phyloP scores from a whole-genome alignment of 2,113 vertebrate species.

The Solenodon paradoxus region DNA sequence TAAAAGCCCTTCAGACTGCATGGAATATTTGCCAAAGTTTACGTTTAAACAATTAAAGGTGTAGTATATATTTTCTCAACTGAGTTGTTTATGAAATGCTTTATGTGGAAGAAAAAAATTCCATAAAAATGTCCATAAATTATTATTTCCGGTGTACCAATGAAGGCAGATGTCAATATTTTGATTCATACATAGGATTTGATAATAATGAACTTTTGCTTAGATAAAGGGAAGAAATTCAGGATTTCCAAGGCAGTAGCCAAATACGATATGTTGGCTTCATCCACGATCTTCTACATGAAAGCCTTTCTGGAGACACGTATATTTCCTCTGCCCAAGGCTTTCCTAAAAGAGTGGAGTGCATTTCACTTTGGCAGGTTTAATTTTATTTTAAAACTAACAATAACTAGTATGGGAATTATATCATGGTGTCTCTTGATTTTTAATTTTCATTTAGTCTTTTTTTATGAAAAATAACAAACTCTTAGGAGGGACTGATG shows the following conservation, averaged over 20 bases:
- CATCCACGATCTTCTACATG: neutral
- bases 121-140: neutral
- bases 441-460: constrained; percentile 58
- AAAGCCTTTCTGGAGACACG: constrained; percentile 18
- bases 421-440: neutral
- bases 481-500: constrained; percentile 45
- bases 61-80: neutral
- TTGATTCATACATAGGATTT: neutral
- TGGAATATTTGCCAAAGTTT: neutral
- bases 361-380: neutral
- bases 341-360: neutral
- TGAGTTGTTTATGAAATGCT: neutral
- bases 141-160: neutral
- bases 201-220: constrained; percentile 27
- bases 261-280: neutral
- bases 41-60: neutral
- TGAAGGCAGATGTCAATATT: neutral
- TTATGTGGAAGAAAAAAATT: neutral
- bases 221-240: neutral
- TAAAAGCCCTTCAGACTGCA: neutral
- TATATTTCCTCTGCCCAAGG: neutral
- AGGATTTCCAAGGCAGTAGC: neutral
- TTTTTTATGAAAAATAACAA: constrained; percentile 50
- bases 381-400: constrained; percentile 73
- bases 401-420: constrained; percentile 55